Conservation (phyloP, 92 coral and sea anemone species). For the Plumapathes pennacea region DNA sequence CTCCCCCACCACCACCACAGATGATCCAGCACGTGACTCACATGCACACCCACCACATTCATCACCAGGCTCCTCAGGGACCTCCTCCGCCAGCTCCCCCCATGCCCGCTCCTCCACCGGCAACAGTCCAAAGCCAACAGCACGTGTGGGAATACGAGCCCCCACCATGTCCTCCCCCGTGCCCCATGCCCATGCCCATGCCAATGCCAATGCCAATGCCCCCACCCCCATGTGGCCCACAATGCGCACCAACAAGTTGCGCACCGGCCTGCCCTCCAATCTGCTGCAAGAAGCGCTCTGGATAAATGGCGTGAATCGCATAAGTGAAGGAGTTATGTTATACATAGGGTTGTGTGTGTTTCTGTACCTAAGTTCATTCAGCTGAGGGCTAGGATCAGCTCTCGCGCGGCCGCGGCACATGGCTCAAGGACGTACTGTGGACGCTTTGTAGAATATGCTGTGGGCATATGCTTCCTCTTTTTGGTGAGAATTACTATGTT, state of each 20-base stretch:
- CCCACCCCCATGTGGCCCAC: constrained; percentile 40
- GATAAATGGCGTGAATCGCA: constrained; percentile 21
- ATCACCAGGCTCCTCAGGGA: constrained; percentile 81
- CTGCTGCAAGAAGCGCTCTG: constrained; percentile 82
- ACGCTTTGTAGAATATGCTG: too few relatives aligned
- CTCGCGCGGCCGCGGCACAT: too few relatives aligned
- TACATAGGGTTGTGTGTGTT: too few relatives aligned
- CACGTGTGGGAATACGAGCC: constrained; percentile 94
- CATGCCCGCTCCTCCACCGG: constrained; percentile 88
- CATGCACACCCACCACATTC: constrained; percentile 82
- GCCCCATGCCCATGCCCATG: constrained; percentile 61
- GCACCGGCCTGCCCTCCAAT: constrained; percentile 57
- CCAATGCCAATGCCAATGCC: constrained; percentile 63
- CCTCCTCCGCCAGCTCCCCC: constrained; percentile 76
- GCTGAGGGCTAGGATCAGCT: too few relatives aligned
- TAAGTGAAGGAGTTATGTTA: too few relatives aligned
- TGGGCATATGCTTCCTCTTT: too few relatives aligned
- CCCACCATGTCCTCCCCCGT: constrained; percentile 84
- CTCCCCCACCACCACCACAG: constrained; percentile 88
- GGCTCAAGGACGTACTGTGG: too few relatives aligned
- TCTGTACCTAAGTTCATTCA: too few relatives aligned
- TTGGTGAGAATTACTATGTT: too few relatives aligned
- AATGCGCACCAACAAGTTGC: constrained; percentile 51
- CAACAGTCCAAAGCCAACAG: constrained; percentile 84
- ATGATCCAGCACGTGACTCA: constrained; percentile 79